phyloP scores from a whole-genome alignment of 2,113 vertebrate species.

The Vimba vimba region DNA sequence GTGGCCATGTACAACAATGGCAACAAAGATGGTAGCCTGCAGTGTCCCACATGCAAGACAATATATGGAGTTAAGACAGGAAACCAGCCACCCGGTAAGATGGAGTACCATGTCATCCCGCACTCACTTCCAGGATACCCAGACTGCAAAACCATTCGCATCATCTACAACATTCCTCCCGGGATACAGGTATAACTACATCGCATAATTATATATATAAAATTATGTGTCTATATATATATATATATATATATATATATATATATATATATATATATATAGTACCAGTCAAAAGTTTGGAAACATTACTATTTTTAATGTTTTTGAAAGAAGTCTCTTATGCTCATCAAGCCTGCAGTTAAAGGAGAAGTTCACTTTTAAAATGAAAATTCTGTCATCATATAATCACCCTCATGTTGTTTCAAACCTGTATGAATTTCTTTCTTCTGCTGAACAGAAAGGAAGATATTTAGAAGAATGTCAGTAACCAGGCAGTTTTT shows the following conservation, averaged over 20 bases:
- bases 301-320: no score
- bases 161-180: conserved; percentile 94
- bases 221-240: no score
- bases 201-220: background rate
- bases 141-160: conserved; percentile 91
- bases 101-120: conserved; percentile 97
- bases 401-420: no score
- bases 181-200: conserved; percentile 86
- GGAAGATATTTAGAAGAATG: no score
- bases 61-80: conserved; percentile 97
- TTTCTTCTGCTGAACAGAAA: no score
- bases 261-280: background rate
- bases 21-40: conserved; percentile 97
- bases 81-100: conserved; percentile 94
- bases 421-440: no score
- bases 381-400: no score
- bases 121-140: conserved; percentile 91
- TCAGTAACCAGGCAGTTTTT: no score
- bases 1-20: conserved; percentile 97
- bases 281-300: no score
- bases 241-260: background rate
- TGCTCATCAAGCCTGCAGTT: no score
- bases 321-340: no score
- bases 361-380: no score
- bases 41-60: conserved; percentile 96